A percentile compares a stretch with the other conserved stretches of the same genome.
Evolutionary conservation across 2,113 vertebrate genomes (phyloP).

Genomic region (Cochlearius cochlearius): DNA sequence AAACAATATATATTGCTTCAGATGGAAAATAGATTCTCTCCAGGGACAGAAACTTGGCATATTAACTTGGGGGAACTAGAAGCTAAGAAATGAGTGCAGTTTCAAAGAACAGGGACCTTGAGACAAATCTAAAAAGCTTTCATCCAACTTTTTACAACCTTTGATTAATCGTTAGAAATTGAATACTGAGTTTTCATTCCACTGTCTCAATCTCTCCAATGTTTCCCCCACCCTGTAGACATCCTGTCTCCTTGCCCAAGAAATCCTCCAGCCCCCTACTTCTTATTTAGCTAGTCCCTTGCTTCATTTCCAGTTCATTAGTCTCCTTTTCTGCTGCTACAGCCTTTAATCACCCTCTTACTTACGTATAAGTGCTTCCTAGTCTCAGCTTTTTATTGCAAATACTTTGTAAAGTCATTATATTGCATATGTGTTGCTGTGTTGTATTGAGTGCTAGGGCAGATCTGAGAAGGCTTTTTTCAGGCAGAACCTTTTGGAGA

Average conservation of each 20-base stretch:
- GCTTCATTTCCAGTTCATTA: not conserved
- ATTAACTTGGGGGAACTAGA: not conserved
- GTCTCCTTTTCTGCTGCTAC: not conserved
- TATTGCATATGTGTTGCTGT: not conserved
- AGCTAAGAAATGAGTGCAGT: not conserved
- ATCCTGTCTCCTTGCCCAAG: constrained; percentile 27
- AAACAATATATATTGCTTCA: constrained; percentile 22
- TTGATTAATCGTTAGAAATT: constrained; percentile 15
- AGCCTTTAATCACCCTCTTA: not conserved
- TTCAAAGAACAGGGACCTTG: not conserved
- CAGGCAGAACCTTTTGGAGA: not conserved
- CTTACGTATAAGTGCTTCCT: not conserved
- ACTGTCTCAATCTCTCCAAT: not conserved
- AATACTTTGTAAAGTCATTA: not conserved
- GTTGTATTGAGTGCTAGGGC: not conserved
- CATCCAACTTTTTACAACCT: constrained; percentile 23
- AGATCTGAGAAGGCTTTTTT: not conserved
- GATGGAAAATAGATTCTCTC: constrained; percentile 8
- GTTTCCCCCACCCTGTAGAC: not conserved
- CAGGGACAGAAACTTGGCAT: constrained; percentile 28
- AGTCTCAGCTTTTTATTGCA: not conserved
- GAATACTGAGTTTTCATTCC: constrained; percentile 1
- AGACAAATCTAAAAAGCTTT: not conserved
- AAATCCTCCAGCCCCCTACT: not conserved
- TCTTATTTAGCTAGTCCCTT: not conserved